phyloP scores from a whole-genome alignment of 2,113 vertebrate genomes.

The Cebus imitator region DNA sequence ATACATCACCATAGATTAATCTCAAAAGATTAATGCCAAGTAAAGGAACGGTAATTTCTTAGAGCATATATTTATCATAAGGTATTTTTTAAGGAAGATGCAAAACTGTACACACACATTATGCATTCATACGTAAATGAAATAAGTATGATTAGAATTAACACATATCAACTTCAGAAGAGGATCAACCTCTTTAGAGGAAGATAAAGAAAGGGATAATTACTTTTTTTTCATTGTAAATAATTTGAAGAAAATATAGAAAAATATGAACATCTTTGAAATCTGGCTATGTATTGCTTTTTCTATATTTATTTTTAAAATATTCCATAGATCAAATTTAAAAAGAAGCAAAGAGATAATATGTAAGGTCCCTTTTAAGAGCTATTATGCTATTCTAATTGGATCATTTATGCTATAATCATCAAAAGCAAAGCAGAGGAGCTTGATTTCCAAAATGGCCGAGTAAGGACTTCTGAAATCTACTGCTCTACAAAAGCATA shows the following conservation, averaged over 20 bases:
- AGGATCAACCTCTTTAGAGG: not conserved
- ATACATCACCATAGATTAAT: not conserved
- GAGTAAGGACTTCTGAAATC: not conserved
- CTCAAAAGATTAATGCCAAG: not conserved
- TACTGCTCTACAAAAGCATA: not conserved
- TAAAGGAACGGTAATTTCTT: not conserved
- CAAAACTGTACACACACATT: not conserved
- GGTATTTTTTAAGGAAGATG: not conserved
- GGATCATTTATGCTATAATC: not conserved
- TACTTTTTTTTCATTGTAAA: not conserved
- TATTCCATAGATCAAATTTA: not conserved
- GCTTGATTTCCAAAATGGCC: not conserved
- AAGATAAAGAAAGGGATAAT: not conserved
- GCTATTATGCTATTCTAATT: not conserved
- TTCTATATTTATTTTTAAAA: not conserved
- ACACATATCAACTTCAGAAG: not conserved
- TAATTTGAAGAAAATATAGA: not conserved
- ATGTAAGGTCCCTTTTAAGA: not conserved
- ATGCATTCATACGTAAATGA: not conserved
- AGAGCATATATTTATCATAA: not conserved
- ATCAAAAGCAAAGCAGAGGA: not conserved
- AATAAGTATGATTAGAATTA: not conserved
- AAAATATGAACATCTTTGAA: not conserved
- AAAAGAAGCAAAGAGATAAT: not conserved
- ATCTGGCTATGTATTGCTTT: not conserved